Conservation (phyloP, 1,140 invertebrate species). For the Diachasma alloeum region DNA sequence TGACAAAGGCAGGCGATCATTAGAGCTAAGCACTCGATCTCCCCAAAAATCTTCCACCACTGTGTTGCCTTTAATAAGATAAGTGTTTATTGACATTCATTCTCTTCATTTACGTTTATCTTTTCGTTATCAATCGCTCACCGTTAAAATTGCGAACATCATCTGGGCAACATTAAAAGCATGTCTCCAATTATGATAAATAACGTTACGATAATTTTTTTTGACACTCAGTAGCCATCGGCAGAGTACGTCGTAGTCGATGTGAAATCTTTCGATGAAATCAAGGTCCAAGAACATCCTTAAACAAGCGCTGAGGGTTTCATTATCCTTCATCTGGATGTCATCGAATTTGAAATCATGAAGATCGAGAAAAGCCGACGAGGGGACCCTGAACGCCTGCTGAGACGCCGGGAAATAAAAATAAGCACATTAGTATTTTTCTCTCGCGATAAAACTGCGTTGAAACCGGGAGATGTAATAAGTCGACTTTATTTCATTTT, state of each 20-base stretch:
- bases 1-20: constrained; percentile 97
- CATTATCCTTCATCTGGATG: constrained; percentile 83
- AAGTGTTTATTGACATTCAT: not conserved
- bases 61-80: constrained; percentile 76
- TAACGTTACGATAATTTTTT: constrained; percentile 96
- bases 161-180: constrained; percentile 96
- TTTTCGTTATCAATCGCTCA: constrained; percentile 63
- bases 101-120: not conserved
- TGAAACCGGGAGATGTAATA: too few species aligned
- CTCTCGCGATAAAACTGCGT: too few species aligned
- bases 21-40: constrained; percentile 91
- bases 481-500: too few species aligned
- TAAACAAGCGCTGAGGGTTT: constrained; percentile 85
- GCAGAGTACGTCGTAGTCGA: constrained; percentile 88
- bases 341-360: constrained; percentile 90
- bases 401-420: constrained; percentile 25
- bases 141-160: constrained; percentile 94
- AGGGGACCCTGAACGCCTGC: constrained; percentile 79
- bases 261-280: constrained; percentile 88
- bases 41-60: constrained; percentile 91
- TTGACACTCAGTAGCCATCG: constrained; percentile 93
- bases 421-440: not conserved
- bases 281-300: constrained; percentile 92
- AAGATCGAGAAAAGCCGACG: constrained; percentile 81
- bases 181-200: constrained; percentile 97